Percentiles rank a stretch among this genome's conserved stretches.
Conservation (phyloP, 2,113 vertebrate genomes). For the Neopipo cinnamomea region DNA sequence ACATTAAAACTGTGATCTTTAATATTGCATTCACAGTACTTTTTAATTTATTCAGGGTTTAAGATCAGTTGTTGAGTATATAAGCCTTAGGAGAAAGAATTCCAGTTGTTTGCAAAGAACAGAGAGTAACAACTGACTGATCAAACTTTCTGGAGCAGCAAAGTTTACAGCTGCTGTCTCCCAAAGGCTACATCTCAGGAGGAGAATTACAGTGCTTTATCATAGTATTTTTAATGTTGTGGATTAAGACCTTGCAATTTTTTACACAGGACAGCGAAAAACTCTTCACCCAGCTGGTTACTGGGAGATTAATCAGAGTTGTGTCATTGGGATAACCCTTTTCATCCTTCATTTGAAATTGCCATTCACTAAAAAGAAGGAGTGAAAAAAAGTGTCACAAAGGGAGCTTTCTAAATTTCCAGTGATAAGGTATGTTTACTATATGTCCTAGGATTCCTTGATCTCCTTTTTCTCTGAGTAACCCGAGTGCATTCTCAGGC, state of each 20-base stretch:
- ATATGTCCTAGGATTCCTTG: background rate
- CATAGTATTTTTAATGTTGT: background rate
- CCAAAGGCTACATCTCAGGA: background rate
- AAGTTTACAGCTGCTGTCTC: background rate
- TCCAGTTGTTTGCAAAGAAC: background rate
- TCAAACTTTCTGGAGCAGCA: background rate
- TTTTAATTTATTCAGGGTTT: background rate
- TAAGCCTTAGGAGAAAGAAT: background rate
- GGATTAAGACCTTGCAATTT: background rate
- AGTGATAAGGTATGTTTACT: background rate
- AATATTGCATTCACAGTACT: background rate
- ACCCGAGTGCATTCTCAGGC: background rate
- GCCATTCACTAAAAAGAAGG: background rate
- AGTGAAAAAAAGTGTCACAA: background rate
- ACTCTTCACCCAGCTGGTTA: background rate
- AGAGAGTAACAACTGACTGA: background rate
- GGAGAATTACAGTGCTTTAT: background rate
- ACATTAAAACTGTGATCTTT: background rate
- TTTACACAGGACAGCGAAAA: background rate
- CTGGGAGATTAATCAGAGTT: background rate
- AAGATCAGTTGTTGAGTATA: background rate
- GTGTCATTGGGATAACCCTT: background rate
- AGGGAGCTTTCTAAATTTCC: background rate
- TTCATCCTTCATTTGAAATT: background rate
- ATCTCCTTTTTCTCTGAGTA: background rate